Evolutionary conservation across 53 echinoderm and acorn worm species (phyloP), one percentile per base, ranked within the genome.

Genomic region (Paelopatides confundens): DNA sequence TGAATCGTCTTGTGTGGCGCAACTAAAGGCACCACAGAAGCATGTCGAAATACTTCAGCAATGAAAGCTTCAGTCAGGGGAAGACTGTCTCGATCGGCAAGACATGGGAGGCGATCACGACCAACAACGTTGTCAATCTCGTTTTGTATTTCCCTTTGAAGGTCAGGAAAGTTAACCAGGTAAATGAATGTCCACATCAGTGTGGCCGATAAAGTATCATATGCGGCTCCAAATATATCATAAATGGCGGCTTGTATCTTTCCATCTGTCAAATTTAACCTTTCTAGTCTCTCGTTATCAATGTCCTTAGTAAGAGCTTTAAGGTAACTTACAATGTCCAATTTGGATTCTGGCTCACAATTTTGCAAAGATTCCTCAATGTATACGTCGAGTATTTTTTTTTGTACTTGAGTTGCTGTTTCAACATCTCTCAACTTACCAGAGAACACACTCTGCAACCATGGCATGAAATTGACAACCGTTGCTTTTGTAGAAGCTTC

Each of bases 391-490:
- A 97, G 90, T 90, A 93, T 94, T 37, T 86, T 89, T 24, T 90
- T 90, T 67, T 90, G 90, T 27, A 65, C 88, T 14, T 64, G 83
- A 23, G 92, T 84, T 5, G 90, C 33, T 29, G 62, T 71, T 50
- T 92, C 85, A 63, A 95, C 63, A 31, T 92, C 88, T 33, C 90
- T 91, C 90, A 92, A 83, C 17, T 90, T 93, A 39, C 90, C 84
- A 13, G 18, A 81, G 5, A 94, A 90, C 43, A 36, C 63, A 23
- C 23, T 69, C 28, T 87, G 85, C 37, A 93, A 26, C 90, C 93
- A 92, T 0, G 97, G 97, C 92, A 97, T 87, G 70, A 97, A 93
- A 69, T 97, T 93, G 32, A 91, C 76, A 31, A 91, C 81, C 62
- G 87, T 58, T 17, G 18, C 58, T 18, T 6, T 58, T 58, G 26